Evolutionary conservation across 1,140 invertebrate species (phyloP).

Genomic region (Pseudomyrmex pallidus): DNA sequence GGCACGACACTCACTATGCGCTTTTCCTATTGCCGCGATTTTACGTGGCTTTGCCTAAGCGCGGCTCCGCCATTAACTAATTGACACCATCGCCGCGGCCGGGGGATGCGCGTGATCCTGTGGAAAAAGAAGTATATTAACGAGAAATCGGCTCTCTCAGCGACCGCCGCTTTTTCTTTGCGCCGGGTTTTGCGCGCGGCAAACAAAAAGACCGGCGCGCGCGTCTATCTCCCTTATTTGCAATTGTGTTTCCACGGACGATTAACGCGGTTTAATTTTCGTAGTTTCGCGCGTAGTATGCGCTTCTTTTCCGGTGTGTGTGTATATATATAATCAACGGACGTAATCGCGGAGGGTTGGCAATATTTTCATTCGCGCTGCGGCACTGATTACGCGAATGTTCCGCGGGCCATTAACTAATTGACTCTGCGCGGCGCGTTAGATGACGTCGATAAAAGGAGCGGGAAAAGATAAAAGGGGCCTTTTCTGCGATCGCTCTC

Average conservation of each 20-base stretch:
- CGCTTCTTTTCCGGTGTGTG: not conserved
- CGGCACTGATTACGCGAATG: conserved; percentile 42
- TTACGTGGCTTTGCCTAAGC: conserved; percentile 45
- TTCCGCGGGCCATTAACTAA: conserved; percentile 51
- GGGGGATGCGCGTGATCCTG: conserved; percentile 35
- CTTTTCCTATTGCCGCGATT: conserved; percentile 64
- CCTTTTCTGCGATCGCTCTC: conserved; percentile 46
- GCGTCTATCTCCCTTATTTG: not conserved
- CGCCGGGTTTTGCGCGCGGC: not conserved
- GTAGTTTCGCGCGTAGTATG: not conserved
- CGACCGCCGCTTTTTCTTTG: not conserved
- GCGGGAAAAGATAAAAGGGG: conserved; percentile 4
- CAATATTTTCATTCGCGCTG: conserved; percentile 45
- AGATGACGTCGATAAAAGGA: conserved; percentile 45
- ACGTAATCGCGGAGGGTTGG: not conserved
- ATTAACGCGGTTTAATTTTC: not conserved
- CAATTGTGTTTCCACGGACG: not conserved
- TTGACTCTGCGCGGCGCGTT: conserved; percentile 37
- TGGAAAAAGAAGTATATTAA: conserved; percentile 22
- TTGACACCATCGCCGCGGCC: conserved; percentile 49
- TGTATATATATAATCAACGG: conserved; percentile 10
- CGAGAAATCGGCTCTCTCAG: conserved; percentile 14
- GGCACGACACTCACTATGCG: conserved; percentile 53
- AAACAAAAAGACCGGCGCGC: not conserved
- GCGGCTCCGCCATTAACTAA: conserved; percentile 68